These are phyloP conservation scores for Malthinus flaveolus DNA, from an alignment of 2,888 invertebrate species.

Conservation along the genomic window DNA sequence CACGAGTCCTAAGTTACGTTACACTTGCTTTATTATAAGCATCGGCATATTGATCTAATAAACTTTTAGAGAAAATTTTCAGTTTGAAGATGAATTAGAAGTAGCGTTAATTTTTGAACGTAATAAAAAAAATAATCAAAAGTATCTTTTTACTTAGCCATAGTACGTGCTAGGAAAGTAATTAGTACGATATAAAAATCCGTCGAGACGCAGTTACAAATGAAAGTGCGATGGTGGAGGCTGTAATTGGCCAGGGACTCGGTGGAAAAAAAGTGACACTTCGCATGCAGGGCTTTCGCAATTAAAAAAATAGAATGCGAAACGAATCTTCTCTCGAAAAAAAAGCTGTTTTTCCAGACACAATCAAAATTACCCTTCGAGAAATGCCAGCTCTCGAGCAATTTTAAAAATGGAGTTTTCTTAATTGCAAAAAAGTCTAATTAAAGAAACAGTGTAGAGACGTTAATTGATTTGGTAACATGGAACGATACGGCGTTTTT, in stretches of 20 bases:
- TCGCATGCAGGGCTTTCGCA: conserved; percentile 51
- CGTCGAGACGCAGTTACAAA: conserved; percentile 53
- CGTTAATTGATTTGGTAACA: conserved; percentile 56
- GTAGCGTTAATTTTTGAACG: too few relatives aligned
- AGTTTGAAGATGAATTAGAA: too few relatives aligned
- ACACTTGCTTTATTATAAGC: conserved; percentile 24
- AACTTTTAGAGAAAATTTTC: too few relatives aligned
- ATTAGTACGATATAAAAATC: conserved; percentile 57
- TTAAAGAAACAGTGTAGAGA: conserved; percentile 51
- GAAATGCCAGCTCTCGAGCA: conserved; percentile 46
- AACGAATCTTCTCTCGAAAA: conserved; percentile 28
- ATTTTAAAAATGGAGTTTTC: conserved; percentile 55
- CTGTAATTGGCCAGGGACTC: conserved; percentile 46
- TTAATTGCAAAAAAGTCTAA: conserved; percentile 54
- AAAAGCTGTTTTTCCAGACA: conserved; percentile 39
- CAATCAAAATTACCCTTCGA: conserved; percentile 52
- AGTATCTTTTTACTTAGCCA: conserved; percentile 30
- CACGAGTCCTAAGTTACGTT: conserved; percentile 20
- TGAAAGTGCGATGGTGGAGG: conserved; percentile 48
- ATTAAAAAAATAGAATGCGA: conserved; percentile 42
- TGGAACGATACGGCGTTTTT: conserved; percentile 42
- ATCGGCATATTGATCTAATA: neutral
- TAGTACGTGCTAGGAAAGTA: conserved; percentile 54
- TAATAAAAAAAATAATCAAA: conserved; percentile 13
- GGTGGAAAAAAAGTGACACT: conserved; percentile 49